Evolutionary conservation across 2,797 vertebrate species (phyloP), one percentile per base, ranked within the genome.

Genomic region (Apogon talboti): DNA sequence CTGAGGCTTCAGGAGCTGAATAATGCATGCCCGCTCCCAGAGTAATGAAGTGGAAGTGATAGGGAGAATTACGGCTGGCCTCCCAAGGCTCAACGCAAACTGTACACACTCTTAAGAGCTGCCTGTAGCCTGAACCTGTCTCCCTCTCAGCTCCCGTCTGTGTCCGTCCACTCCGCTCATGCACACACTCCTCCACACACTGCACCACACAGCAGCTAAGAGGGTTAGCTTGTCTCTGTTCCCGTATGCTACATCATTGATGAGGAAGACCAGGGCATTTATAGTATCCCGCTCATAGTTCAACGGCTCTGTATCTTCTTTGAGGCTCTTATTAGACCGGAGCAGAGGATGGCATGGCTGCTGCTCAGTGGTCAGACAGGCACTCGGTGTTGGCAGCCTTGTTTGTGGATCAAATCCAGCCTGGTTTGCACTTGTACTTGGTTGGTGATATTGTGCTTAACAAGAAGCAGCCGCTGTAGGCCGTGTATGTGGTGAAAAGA

Each of bases 11-110:
- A 82, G 67, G 67, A 79, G 85, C 84, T 93, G 90, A 93, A 93
- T 94, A 93, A 93, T 94, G 89, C 85, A 93, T 91, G 88, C 63
- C 66, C 54, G 89, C 88, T 92, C 85, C 82, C 47, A 74, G 85
- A 86, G 92, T 94, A 93, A 94, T 94, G 92, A 94, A 93, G 91
- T 90, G 86, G 92, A 93, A 94, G 90, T 85, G 87, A 94, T 92
- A 47, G 79, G 89, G 82, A 91, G 83, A 89, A 93, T 92, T 92
- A 92, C 67, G 63, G 56, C 78, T 62, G 86, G 86, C 91, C 92
- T 94, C 91, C 82, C 87, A 80, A 91, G 93, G 89, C 90, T 78
- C 83, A 88, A 77, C 82, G 78, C 88, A 90, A 88, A 90, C 84
- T 90, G 85, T 90, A 87, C 86, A 89, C 91, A 91, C 89, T 91